phyloP scores from a whole-genome alignment of 2,113 vertebrate genomes.

The Boulengeromyrus knoepffleri region DNA sequence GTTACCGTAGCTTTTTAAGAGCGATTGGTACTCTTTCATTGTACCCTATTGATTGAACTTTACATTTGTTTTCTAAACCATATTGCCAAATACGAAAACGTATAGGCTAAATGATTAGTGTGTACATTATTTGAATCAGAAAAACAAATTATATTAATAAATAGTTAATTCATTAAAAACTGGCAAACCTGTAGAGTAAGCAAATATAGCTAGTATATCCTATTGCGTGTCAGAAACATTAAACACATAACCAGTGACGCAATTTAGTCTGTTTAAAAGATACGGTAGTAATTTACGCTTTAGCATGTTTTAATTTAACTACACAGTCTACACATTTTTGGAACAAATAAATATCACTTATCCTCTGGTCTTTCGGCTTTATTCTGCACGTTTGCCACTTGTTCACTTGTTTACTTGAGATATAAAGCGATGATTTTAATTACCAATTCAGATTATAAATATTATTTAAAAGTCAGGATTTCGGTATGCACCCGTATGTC shows the following conservation, averaged over 20 bases:
- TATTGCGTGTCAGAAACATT: neutral
- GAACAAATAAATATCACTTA: neutral
- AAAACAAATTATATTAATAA: neutral
- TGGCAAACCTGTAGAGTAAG: neutral
- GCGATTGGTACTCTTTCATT: neutral
- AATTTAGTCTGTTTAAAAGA: neutral
- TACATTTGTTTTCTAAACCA: neutral
- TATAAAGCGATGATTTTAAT: neutral
- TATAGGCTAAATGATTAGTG: neutral
- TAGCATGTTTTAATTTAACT: neutral
- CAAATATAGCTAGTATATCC: neutral
- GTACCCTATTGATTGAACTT: neutral
- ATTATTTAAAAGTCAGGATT: neutral
- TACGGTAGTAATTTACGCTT: neutral
- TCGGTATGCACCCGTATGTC: neutral
- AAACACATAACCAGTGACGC: neutral
- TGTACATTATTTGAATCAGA: neutral
- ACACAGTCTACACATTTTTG: neutral
- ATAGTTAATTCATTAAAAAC: neutral
- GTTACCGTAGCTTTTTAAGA: neutral
- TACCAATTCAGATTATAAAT: neutral
- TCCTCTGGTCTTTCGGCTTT: neutral
- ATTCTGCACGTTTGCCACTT: neutral
- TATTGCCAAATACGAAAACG: neutral
- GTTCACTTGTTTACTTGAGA: neutral